phyloP scores from a whole-genome alignment of 2,888 invertebrate genomes.

The Sthenelais limicola region DNA sequence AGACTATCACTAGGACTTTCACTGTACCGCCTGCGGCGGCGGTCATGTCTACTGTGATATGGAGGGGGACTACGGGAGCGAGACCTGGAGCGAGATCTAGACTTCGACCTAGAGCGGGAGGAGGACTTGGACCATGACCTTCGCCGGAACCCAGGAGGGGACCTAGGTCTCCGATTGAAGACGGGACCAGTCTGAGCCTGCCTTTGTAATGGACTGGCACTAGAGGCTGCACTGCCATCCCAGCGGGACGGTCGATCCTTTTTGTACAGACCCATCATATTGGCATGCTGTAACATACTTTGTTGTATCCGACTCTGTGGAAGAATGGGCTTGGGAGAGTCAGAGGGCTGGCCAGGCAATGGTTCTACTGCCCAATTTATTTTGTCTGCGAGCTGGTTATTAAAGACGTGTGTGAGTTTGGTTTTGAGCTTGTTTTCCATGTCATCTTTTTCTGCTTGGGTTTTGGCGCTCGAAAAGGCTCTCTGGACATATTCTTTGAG shows the following conservation, averaged over 20 bases:
- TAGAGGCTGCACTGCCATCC: neutral
- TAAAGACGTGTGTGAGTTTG: conserved; percentile 91
- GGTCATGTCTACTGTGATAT: neutral
- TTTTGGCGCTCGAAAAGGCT: conserved; percentile 91
- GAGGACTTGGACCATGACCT: conserved; percentile 29
- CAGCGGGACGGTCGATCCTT: conserved; percentile 14
- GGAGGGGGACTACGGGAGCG: conserved; percentile 5
- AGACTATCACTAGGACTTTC: conserved; percentile 23
- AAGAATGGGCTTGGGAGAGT: neutral
- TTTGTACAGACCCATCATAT: conserved; percentile 3
- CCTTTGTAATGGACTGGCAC: neutral
- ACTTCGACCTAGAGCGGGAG: conserved; percentile 14
- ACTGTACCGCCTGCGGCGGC: conserved; percentile 20
- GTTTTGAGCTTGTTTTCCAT: conserved; percentile 95
- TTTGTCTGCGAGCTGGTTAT: conserved; percentile 87
- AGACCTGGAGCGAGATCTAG: conserved; percentile 37
- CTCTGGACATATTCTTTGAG: conserved; percentile 90
- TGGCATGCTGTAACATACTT: conserved; percentile 27
- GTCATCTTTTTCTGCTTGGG: conserved; percentile 89
- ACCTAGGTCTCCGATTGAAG: conserved; percentile 8
- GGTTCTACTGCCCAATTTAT: conserved; percentile 97
- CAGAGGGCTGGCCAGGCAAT: conserved; percentile 77
- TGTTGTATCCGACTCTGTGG: conserved; percentile 14
- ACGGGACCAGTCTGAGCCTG: neutral
- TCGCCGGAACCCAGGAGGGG: conserved; percentile 15